phyloP scores from a whole-genome alignment of 2,113 vertebrate species.

The Daboia siamensis region DNA sequence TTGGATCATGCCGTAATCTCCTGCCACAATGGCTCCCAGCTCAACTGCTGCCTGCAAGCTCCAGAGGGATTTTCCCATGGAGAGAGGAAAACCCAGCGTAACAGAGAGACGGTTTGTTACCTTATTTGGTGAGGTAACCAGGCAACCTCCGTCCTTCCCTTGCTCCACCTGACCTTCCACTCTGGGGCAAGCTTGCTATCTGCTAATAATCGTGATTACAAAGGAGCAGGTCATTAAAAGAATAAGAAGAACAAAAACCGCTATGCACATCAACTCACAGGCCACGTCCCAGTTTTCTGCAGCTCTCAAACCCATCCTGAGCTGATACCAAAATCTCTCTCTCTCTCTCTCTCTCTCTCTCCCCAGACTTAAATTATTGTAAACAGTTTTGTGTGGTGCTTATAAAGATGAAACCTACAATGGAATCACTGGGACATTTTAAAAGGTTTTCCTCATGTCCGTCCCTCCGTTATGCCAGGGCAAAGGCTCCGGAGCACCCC shows the following conservation, averaged over 20 bases:
- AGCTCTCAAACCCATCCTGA: background rate
- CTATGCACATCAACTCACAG: background rate
- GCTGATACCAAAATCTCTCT: background rate
- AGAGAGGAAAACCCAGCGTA: background rate
- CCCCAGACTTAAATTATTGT: background rate
- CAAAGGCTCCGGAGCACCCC: background rate
- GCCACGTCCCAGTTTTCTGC: background rate
- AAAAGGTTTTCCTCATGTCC: background rate
- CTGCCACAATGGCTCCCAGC: background rate
- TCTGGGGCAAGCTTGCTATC: background rate
- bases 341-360: background rate
- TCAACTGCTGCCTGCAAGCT: background rate
- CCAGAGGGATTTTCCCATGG: background rate
- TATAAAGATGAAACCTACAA: background rate
- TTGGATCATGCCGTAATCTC: background rate
- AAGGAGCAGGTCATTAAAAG: background rate
- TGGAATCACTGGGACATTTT: background rate
- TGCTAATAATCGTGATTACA: background rate
- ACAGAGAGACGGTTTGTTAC: background rate
- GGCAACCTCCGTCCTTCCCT: background rate
- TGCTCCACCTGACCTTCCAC: background rate
- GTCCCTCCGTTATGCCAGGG: background rate
- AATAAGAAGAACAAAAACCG: background rate
- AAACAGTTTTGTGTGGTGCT: background rate
- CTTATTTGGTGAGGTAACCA: background rate